Conservation (phyloP, 35 echinoderm and acorn worm species). For the Lytechinus pictus region DNA sequence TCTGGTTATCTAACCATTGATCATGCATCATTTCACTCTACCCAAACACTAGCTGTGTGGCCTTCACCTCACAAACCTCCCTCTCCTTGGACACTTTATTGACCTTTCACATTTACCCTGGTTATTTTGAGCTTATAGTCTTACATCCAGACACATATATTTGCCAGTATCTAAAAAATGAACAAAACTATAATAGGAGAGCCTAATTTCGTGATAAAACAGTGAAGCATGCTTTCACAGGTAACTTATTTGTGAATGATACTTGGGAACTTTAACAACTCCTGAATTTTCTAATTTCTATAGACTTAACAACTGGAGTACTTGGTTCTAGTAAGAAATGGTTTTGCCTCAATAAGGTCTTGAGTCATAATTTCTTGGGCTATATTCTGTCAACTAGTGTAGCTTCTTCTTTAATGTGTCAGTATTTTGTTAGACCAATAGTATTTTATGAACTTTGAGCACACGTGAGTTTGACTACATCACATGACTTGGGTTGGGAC, state of each 20-base stretch:
- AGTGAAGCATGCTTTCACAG: too few relatives aligned
- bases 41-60: conserved; percentile 35
- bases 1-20: not conserved
- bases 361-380: too few relatives aligned
- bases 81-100: not conserved
- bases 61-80: conserved; percentile 27
- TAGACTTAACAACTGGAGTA: too few relatives aligned
- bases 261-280: not conserved
- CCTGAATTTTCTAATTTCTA: too few relatives aligned
- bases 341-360: too few relatives aligned
- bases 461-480: too few relatives aligned
- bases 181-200: not conserved
- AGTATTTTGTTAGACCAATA: too few relatives aligned
- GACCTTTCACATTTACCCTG: not conserved
- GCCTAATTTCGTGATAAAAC: not conserved
- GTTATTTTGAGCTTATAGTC: not conserved
- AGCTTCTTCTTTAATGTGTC: too few relatives aligned
- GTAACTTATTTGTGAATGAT: not conserved
- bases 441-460: too few relatives aligned
- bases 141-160: not conserved
- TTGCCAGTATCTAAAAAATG: not conserved
- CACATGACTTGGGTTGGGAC: too few relatives aligned
- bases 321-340: too few relatives aligned
- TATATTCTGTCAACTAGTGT: too few relatives aligned
- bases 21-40: not conserved